These are phyloP conservation scores for Bicyclus anynana DNA, from an alignment of 1,140 invertebrate genomes.

Conservation along the genomic window DNA sequence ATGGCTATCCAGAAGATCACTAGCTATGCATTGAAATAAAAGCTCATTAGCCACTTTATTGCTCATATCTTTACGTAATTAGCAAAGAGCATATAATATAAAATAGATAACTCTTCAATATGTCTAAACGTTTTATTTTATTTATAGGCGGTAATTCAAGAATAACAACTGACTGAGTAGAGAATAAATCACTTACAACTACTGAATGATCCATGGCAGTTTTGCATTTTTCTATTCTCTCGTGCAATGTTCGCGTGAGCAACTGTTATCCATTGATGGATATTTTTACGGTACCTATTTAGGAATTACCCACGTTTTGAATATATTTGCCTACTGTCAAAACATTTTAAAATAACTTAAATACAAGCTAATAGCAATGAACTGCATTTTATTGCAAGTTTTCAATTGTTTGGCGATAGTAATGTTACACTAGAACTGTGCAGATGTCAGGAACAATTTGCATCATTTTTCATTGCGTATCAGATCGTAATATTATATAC, in stretches of 20 bases:
- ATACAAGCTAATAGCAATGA: constrained; percentile 20
- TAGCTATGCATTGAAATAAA: constrained; percentile 62
- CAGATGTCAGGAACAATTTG: constrained; percentile 32
- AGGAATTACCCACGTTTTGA: neutral
- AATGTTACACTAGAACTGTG: constrained; percentile 23
- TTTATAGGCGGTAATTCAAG: constrained; percentile 36
- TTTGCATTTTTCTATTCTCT: constrained; percentile 47
- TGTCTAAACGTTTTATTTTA: constrained; percentile 31
- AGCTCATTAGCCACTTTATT: constrained; percentile 66
- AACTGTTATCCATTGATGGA: neutral
- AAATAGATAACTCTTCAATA: constrained; percentile 53
- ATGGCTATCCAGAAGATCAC: constrained; percentile 72
- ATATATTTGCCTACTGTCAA: neutral
- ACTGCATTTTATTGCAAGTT: constrained; percentile 34
- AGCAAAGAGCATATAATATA: constrained; percentile 46
- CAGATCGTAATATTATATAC: neutral
- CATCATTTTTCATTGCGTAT: neutral
- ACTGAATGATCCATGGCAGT: constrained; percentile 58
- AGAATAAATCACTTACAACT: constrained; percentile 55
- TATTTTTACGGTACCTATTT: neutral
- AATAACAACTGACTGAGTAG: constrained; percentile 14
- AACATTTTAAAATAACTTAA: neutral
- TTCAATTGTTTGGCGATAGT: constrained; percentile 28
- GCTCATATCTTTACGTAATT: constrained; percentile 65
- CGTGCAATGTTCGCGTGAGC: neutral